phyloP scores from a whole-genome alignment of 2,797 vertebrate species.

The Lagocephalus sceleratus region DNA sequence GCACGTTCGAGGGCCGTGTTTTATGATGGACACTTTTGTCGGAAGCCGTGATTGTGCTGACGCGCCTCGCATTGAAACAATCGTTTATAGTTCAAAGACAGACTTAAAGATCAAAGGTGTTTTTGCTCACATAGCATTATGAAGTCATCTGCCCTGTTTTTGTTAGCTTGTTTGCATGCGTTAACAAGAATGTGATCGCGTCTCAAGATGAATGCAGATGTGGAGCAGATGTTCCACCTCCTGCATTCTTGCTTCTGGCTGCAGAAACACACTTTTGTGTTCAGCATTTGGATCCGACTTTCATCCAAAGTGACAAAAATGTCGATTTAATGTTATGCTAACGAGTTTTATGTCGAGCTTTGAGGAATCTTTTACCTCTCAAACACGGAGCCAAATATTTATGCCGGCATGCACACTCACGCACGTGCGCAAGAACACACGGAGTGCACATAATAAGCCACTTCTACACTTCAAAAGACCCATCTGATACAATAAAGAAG shows the following conservation, averaged over 20 bases:
- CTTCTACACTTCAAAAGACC: conserved; percentile 62
- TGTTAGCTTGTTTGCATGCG: too few species aligned
- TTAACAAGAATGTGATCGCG: too few species aligned
- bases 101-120: conserved; percentile 15
- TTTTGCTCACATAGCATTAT: too few species aligned
- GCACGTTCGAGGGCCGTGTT: too few species aligned
- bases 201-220: too few species aligned
- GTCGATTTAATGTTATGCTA: conserved; percentile 40
- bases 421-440: background rate
- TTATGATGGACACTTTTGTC: background rate
- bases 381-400: conserved; percentile 40
- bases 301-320: conserved; percentile 26
- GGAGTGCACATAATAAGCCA: conserved; percentile 39
- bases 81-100: conserved; percentile 53
- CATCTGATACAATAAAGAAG: conserved; percentile 72
- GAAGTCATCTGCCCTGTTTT: background rate
- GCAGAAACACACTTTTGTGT: conserved; percentile 11
- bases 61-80: conserved; percentile 23
- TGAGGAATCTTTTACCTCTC: conserved; percentile 33
- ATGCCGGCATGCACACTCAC: conserved; percentile 15
- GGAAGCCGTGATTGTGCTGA: conserved; percentile 41
- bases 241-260: too few species aligned
- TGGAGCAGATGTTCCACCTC: conserved; percentile 7
- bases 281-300: background rate
- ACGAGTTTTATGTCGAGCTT: conserved; percentile 43